Conservation (phyloP, 2,113 vertebrate species). For the Circaetus cinerascens region DNA sequence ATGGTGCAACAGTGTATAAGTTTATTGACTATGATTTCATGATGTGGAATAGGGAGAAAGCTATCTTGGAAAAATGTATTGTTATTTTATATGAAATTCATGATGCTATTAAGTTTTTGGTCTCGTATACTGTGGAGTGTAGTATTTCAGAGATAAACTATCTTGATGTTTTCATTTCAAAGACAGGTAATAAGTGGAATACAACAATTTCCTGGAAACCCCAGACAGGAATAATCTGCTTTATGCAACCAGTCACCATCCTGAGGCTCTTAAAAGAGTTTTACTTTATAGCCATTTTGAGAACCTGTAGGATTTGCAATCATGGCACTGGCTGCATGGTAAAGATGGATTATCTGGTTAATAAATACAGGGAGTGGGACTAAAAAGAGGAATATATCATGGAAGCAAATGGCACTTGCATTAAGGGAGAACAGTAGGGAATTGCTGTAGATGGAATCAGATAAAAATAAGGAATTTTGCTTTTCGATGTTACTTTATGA, state of each 20-base stretch:
- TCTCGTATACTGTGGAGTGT: conserved; percentile 46
- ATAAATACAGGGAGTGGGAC: conserved; percentile 60
- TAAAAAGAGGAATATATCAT: conserved; percentile 31
- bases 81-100: conserved; percentile 78
- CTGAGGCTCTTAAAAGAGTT: conserved; percentile 67
- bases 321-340: background rate
- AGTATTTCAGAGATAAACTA: conserved; percentile 75
- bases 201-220: conserved; percentile 70
- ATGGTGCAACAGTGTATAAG: conserved; percentile 18
- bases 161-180: conserved; percentile 79
- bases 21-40: conserved; percentile 56
- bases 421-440: background rate
- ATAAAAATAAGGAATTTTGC: background rate
- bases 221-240: conserved; percentile 69
- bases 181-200: conserved; percentile 76
- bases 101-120: conserved; percentile 71
- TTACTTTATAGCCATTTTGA: conserved; percentile 64
- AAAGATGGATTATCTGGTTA: conserved; percentile 62
- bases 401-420: conserved; percentile 34
- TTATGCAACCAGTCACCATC: conserved; percentile 58
- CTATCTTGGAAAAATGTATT: conserved; percentile 63
- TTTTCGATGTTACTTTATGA: background rate
- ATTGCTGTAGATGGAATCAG: background rate
- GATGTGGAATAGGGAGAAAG: conserved; percentile 12
- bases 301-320: conserved; percentile 64